Conservation (phyloP, 2,888 invertebrate species). For the Marasmarcha lunaedactyla region DNA sequence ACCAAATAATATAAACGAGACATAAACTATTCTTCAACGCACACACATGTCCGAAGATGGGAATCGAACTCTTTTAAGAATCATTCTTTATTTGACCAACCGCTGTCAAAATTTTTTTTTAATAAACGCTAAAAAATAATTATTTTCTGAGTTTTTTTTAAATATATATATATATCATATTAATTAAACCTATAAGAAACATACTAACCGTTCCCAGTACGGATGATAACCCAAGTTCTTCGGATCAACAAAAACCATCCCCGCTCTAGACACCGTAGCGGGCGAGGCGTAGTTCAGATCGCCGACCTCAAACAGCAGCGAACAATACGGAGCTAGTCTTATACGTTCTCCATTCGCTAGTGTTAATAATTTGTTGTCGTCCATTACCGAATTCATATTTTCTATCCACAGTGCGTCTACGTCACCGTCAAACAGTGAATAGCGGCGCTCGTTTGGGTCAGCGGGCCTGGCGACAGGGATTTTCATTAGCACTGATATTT, state of each 20-base stretch:
- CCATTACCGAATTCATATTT: constrained; percentile 98
- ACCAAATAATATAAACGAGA: no score
- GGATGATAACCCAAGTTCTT: constrained; percentile 90
- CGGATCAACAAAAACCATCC: constrained; percentile 95
- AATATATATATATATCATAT: no score
- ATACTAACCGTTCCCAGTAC: constrained; percentile 77
- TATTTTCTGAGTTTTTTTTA: no score
- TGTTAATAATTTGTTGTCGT: constrained; percentile 91
- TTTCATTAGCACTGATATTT: no score
- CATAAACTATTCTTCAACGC: no score
- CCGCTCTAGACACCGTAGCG: constrained; percentile 91
- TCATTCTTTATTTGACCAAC: no score
- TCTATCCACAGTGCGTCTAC: constrained; percentile 96
- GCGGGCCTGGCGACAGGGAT: constrained; percentile 68
- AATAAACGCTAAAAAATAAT: no score
- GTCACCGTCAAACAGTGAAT: constrained; percentile 93
- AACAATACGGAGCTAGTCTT: constrained; percentile 82
- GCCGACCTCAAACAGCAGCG: constrained; percentile 90
- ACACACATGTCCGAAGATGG: no score
- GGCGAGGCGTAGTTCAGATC: constrained; percentile 92
- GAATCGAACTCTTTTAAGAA: no score
- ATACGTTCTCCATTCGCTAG: constrained; percentile 92
- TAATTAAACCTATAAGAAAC: no score
- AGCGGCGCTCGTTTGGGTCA: constrained; percentile 80
- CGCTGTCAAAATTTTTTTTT: no score